Percentiles rank a stretch among this genome's conserved stretches.
Conservation (phyloP, 2,888 invertebrate species). For the Phanerotoma sp. region DNA sequence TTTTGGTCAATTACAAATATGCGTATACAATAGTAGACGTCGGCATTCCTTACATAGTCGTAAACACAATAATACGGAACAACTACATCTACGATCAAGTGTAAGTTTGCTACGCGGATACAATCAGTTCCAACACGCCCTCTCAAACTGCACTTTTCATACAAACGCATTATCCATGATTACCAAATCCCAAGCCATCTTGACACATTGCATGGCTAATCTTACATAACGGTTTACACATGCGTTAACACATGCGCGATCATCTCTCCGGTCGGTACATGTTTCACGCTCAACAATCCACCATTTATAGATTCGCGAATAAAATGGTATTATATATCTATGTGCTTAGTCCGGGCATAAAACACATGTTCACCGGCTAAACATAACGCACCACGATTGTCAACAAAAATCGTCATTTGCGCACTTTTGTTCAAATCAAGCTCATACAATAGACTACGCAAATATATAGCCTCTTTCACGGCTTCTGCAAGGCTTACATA, state of each 20-base stretch:
- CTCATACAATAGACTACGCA: conserved; percentile 4
- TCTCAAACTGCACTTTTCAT: background rate
- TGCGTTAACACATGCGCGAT: conserved; percentile 5
- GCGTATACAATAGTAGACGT: no score
- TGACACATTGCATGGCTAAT: conserved; percentile 3
- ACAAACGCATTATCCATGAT: background rate
- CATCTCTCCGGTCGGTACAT: conserved; percentile 8
- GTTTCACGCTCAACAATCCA: background rate
- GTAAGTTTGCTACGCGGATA: no score
- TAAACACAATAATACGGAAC: no score
- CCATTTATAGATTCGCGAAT: conserved; percentile 3
- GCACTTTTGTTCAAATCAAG: background rate
- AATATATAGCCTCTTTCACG: conserved; percentile 7
- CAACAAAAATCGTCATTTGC: conserved; percentile 6
- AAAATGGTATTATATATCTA: conserved; percentile 17
- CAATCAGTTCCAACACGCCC: conserved; percentile 9
- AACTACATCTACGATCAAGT: no score
- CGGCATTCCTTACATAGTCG: no score
- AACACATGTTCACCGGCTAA: conserved; percentile 5
- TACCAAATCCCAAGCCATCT: background rate
- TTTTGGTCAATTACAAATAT: no score
- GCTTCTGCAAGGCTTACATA: conserved; percentile 19
- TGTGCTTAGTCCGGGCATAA: conserved; percentile 14
- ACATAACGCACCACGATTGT: conserved; percentile 13
- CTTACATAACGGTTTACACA: conserved; percentile 5